These are phyloP conservation scores for Sinohyriopsis cumingii DNA, from an alignment of 2,888 invertebrate species.

Conservation along the genomic window DNA sequence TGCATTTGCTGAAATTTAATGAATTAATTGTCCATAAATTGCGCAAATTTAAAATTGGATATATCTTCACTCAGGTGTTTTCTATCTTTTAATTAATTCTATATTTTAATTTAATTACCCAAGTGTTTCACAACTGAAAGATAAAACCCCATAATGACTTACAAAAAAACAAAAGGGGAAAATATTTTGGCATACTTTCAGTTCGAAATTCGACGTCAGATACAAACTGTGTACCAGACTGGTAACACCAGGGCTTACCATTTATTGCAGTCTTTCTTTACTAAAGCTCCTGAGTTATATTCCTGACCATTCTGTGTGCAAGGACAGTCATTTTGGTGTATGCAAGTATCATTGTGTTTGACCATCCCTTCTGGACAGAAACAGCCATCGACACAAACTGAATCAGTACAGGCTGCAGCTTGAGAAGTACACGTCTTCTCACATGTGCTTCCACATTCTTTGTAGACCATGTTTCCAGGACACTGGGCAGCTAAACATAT, in stretches of 20 bases:
- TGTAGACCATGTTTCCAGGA: constrained; percentile 83
- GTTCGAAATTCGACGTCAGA: too few species aligned
- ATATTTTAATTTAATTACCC: too few species aligned
- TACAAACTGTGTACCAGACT: too few species aligned
- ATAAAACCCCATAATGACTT: too few species aligned
- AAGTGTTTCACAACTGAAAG: too few species aligned
- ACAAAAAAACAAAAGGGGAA: too few species aligned
- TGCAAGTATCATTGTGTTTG: constrained; percentile 84
- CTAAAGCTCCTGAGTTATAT: constrained; percentile 46
- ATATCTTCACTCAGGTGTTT: too few species aligned
- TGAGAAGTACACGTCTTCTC: constrained; percentile 81
- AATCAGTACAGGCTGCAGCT: constrained; percentile 61
- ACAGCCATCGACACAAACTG: constrained; percentile 88
- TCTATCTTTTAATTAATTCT: too few species aligned
- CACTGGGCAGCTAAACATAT: constrained; percentile 83
- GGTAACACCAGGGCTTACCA: constrained; percentile 48
- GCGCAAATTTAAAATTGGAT: too few species aligned
- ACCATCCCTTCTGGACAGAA: constrained; percentile 88
- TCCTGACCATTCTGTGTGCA: constrained; percentile 77
- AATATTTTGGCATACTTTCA: too few species aligned
- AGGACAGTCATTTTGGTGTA: constrained; percentile 83
- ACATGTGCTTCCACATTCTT: constrained; percentile 82
- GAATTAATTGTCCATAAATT: too few species aligned
- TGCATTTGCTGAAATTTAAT: too few species aligned
- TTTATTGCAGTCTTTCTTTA: constrained; percentile 64